phyloP scores from a whole-genome alignment of 2,797 vertebrate species.

The Dermochelys coriacea region DNA sequence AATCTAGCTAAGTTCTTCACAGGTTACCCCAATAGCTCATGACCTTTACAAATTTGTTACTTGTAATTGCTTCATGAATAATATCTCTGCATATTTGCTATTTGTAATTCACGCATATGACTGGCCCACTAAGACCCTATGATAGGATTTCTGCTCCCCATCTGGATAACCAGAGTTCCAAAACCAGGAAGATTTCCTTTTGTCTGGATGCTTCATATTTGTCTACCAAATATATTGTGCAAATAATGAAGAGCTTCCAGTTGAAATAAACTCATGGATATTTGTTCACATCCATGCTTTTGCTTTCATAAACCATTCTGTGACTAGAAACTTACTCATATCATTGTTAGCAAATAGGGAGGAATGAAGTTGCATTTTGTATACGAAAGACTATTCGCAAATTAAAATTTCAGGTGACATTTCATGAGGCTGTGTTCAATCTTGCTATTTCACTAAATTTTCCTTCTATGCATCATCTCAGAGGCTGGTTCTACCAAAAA shows the following conservation, averaged over 20 bases:
- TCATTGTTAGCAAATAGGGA: not conserved
- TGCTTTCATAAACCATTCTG: not conserved
- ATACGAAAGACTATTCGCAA: not conserved
- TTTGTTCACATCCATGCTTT: not conserved
- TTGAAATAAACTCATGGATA: not conserved
- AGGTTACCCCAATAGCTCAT: not conserved
- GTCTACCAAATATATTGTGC: not conserved
- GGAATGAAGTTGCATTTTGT: not conserved
- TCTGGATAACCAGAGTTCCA: not conserved
- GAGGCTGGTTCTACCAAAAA: not conserved
- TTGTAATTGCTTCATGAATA: not conserved
- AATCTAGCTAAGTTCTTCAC: not conserved
- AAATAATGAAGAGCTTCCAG: not conserved
- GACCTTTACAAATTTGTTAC: not conserved
- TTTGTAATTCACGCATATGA: not conserved
- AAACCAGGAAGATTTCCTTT: not conserved
- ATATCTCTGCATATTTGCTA: not conserved
- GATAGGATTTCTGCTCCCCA: not conserved
- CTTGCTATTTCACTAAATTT: not conserved
- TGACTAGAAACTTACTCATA: not conserved
- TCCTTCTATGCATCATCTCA: not conserved
- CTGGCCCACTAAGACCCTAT: not conserved
- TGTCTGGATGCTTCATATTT: not conserved
- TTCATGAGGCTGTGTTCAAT: not conserved
- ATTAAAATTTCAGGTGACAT: not conserved